Evolutionary conservation across 2,797 vertebrate species (phyloP).

Genomic region (Rhinella marina): DNA sequence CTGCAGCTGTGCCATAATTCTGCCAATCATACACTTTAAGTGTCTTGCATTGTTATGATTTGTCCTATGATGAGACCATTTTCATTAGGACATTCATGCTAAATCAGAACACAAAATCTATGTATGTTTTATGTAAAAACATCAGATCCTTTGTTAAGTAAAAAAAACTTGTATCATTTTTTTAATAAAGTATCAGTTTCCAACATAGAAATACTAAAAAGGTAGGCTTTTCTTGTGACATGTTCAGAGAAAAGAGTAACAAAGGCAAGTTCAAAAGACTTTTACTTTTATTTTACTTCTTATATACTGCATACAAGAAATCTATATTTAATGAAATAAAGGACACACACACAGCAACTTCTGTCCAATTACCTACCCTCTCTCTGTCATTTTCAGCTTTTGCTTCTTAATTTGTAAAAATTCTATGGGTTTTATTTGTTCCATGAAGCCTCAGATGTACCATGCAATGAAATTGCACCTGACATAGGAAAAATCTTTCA

Average conservation of each 20-base stretch:
- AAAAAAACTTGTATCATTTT: background rate
- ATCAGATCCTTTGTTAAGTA: background rate
- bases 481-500: constrained; percentile 38
- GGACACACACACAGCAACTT: background rate
- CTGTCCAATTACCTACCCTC: constrained; percentile 12
- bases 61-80: background rate
- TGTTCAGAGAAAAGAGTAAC: background rate
- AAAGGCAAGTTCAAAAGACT: constrained; percentile 20
- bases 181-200: constrained; percentile 9
- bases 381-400: constrained; percentile 21
- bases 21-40: background rate
- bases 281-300: constrained; percentile 5
- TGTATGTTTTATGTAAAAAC: background rate
- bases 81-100: background rate
- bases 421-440: constrained; percentile 41
- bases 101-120: background rate
- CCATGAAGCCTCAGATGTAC: constrained; percentile 19
- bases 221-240: background rate
- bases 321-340: constrained; percentile 18
- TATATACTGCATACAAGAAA: constrained; percentile 1
- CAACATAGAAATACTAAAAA: background rate
- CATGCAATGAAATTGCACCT: constrained; percentile 23
- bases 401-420: constrained; percentile 25
- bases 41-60: background rate
- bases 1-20: too few species aligned